Percentiles rank a stretch among this genome's conserved stretches.
Conservation (phyloP, 2,113 vertebrate species). For the Hepsetus odoe region DNA sequence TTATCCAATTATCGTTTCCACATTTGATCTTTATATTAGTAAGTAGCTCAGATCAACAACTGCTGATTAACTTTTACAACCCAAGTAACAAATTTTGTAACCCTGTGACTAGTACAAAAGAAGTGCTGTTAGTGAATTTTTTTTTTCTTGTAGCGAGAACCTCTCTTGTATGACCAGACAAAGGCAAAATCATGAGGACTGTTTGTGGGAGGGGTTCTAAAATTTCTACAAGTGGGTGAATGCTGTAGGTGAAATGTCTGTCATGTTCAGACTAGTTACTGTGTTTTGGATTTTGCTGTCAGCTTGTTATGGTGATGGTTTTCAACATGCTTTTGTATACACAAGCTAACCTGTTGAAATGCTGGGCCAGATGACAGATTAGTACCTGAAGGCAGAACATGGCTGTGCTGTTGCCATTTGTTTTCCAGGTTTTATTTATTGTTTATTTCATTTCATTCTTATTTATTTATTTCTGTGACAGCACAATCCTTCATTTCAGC, state of each 20-base stretch:
- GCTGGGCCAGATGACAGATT: not conserved
- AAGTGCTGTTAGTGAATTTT: too few relatives aligned
- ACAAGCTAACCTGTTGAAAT: not conserved
- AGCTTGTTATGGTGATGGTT: not conserved
- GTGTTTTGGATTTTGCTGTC: not conserved
- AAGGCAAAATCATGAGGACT: not conserved
- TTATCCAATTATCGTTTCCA: too few relatives aligned
- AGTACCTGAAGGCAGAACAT: slow-evolving; percentile 1
- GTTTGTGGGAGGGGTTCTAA: not conserved
- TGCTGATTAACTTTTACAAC: too few relatives aligned
- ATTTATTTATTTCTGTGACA: slow-evolving; percentile 11
- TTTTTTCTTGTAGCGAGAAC: not conserved
- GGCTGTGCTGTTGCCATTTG: slow-evolving; percentile 2
- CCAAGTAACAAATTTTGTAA: too few relatives aligned
- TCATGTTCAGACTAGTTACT: not conserved
- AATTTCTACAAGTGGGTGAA: not conserved
- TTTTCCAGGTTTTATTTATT: slow-evolving; percentile 20
- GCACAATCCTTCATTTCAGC: slow-evolving; percentile 17
- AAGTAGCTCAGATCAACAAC: too few relatives aligned
- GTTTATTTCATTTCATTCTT: not conserved
- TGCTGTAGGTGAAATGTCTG: not conserved
- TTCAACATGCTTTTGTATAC: not conserved
- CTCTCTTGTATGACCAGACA: not conserved
- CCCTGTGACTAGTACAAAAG: too few relatives aligned
- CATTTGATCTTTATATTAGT: too few relatives aligned